Evolutionary conservation across 2,888 invertebrate species (phyloP).

Genomic region (Erebia epiphron): DNA sequence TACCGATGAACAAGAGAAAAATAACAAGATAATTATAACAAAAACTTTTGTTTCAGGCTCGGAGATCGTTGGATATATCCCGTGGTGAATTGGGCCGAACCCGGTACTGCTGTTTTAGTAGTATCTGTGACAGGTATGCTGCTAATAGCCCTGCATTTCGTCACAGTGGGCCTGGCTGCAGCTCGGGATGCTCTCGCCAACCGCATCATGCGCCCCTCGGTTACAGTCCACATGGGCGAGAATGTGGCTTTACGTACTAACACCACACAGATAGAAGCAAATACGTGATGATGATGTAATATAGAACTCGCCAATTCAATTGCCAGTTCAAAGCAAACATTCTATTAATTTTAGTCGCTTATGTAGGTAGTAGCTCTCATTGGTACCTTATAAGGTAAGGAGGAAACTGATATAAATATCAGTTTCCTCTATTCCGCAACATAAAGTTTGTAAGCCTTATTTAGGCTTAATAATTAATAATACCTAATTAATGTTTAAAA

Average conservation of each 20-base stretch:
- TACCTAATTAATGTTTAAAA: too few relatives aligned
- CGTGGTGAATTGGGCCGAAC: constrained; percentile 88
- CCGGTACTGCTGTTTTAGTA: constrained; percentile 83
- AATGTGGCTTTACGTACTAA: constrained; percentile 53
- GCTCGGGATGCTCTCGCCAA: constrained; percentile 64
- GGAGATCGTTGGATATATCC: constrained; percentile 88
- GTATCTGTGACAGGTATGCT: constrained; percentile 85
- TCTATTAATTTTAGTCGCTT: too few relatives aligned
- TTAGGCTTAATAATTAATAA: too few relatives aligned
- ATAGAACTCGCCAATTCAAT: too few relatives aligned
- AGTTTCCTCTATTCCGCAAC: constrained; percentile 4
- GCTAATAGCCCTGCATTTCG: constrained; percentile 83
- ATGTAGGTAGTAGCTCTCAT: too few relatives aligned
- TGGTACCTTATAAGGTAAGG: too few relatives aligned
- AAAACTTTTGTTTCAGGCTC: constrained; percentile 67
- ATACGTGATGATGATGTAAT: constrained; percentile 3
- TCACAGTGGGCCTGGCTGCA: constrained; percentile 81
- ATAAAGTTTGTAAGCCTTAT: neutral
- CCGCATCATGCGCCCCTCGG: constrained; percentile 50
- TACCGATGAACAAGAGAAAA: too few relatives aligned
- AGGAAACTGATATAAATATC: too few relatives aligned
- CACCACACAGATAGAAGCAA: neutral
- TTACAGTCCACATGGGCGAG: constrained; percentile 51
- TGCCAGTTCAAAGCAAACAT: too few relatives aligned
- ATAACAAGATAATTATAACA: neutral